Evolutionary conservation across 2,113 vertebrate genomes (phyloP), one percentile per base, ranked within the genome.

Genomic region (Anarhynchus alexandrinus): DNA sequence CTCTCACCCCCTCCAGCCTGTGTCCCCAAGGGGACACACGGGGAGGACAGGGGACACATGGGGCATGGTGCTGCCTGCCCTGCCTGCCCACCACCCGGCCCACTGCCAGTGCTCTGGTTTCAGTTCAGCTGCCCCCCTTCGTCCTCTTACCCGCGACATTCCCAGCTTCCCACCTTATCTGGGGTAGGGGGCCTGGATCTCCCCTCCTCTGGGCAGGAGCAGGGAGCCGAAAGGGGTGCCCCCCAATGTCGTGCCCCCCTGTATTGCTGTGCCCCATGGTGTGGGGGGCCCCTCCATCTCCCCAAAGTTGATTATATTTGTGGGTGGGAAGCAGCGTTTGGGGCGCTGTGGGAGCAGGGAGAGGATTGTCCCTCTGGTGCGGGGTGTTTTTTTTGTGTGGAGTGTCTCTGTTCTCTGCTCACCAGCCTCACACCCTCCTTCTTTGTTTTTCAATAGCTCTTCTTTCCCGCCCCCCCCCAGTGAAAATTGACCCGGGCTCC

Each of bases 401-500:
- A 21, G 16, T 6, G 6, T 23, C 11, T 15, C 15, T 36, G 3
- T 22, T 52, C 8, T 36, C 7, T 18, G 23, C 59, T 94, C 20
- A 58, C 2, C 1, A 52, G 26, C 34, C 38, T 82, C 49, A 58
- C 49, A 8, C 12, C 18, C 3, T 45, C 3, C 59, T 57, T 62
- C 65, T 57, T 36, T 38, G 11, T 64, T 45, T 88, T 67, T 76
- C 36, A 86, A 16, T 25, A 92, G 76, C 55, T 84, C 91, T 93
- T 88, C 96, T 96, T 89, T 97, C 82, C 86, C 87, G 84, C 86
- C 91, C 82, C 55, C 94, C 92, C 11, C 59, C 95, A 95, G 98
- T 98, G 90, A 98, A 98, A 97, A 93, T 98, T 12, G 98, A 98
- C 86, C 97, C 98, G 0, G 95, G 97, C 38, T 98, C 98, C 18